A percentile compares a stretch with the other conserved stretches of the same genome.
Conservation (phyloP, 2,888 invertebrate species). For the Spodoptera exigua region DNA sequence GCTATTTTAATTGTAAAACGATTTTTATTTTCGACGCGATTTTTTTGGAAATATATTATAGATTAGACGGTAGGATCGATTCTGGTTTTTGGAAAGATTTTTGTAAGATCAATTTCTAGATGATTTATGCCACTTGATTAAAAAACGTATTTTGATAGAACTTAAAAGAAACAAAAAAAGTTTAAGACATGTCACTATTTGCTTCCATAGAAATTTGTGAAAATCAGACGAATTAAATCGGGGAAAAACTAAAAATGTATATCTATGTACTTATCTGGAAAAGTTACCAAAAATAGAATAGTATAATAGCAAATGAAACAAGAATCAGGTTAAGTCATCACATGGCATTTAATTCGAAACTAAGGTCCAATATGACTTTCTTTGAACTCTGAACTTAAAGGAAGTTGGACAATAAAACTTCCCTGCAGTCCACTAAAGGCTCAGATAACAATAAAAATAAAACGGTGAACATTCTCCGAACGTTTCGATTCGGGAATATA, state of each 20-base stretch:
- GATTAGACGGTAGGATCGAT: slow-evolving; percentile 25
- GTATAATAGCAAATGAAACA: too few species aligned
- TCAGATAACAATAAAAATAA: slow-evolving; percentile 67
- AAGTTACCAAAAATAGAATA: too few species aligned
- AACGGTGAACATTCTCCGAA: slow-evolving; percentile 59
- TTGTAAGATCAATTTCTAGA: too few species aligned
- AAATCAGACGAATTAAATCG: too few species aligned
- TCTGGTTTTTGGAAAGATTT: slow-evolving; percentile 20
- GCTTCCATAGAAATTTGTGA: too few species aligned
- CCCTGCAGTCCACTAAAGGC: slow-evolving; percentile 45
- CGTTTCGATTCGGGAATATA: slow-evolving; percentile 63
- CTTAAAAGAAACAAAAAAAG: too few species aligned
- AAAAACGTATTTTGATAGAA: too few species aligned
- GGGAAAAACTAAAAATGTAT: too few species aligned
- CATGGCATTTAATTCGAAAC: slow-evolving; percentile 30
- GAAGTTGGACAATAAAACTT: slow-evolving; percentile 48
- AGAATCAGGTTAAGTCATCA: slow-evolving; percentile 14
- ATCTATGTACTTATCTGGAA: too few species aligned
- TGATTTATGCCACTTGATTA: too few species aligned
- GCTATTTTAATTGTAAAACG: slow-evolving; percentile 53
- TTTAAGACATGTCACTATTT: too few species aligned
- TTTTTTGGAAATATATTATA: slow-evolving; percentile 25
- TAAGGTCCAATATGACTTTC: slow-evolving; percentile 24
- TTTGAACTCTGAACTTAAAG: slow-evolving; percentile 34
- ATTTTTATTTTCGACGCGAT: slow-evolving; percentile 43